phyloP scores from a whole-genome alignment of 2,888 invertebrate species.

The Amphipoea lucens region DNA sequence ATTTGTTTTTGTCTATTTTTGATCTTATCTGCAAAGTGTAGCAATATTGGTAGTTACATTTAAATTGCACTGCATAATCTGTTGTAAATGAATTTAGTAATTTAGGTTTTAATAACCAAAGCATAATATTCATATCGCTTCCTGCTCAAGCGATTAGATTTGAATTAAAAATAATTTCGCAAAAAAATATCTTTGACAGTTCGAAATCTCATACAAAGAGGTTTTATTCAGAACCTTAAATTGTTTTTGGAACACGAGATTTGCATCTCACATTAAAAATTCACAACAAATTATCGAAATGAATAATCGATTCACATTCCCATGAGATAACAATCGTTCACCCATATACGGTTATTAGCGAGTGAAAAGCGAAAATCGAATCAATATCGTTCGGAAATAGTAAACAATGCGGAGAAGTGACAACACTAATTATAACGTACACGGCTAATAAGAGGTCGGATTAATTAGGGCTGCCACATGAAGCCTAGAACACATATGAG shows the following conservation, averaged over 20 bases:
- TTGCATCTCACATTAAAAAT: not conserved
- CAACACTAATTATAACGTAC: conserved; percentile 66
- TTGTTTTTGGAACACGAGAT: not conserved
- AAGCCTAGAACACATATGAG: not conserved
- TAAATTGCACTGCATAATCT: not conserved
- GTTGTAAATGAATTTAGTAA: not conserved
- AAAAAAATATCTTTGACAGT: not conserved
- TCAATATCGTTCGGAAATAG: conserved; percentile 68
- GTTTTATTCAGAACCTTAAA: not conserved
- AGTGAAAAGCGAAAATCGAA: conserved; percentile 71
- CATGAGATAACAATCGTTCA: conserved; percentile 50
- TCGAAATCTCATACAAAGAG: not conserved
- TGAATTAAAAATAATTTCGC: not conserved
- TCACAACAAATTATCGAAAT: conserved; percentile 19
- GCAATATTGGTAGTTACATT: not conserved
- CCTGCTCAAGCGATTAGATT: not conserved
- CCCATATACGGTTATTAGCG: conserved; percentile 58
- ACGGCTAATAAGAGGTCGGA: conserved; percentile 42
- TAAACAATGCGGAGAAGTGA: conserved; percentile 67
- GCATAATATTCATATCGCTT: not conserved
- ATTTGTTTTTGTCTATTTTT: not conserved
- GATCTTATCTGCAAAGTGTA: not conserved
- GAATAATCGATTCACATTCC: conserved; percentile 47
- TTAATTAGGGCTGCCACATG: conserved; percentile 54
- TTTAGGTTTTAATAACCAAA: not conserved